These are phyloP conservation scores for Candidula unifasciata DNA, from an alignment of 2,888 invertebrate species.

Conservation along the genomic window DNA sequence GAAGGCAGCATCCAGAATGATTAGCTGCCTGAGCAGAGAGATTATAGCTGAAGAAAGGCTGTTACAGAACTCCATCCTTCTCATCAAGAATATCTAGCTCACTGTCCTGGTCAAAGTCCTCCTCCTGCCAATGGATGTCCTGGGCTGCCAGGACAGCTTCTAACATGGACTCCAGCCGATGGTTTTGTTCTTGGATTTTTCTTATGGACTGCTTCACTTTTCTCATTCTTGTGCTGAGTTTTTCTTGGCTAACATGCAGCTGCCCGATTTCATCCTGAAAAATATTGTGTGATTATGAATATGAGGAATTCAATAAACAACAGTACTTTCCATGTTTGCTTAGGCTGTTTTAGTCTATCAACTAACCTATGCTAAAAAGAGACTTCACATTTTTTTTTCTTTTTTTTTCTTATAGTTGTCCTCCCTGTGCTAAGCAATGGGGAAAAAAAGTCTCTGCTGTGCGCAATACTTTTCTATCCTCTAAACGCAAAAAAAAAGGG, in stretches of 20 bases:
- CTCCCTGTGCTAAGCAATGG: no score
- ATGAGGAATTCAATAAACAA: background rate
- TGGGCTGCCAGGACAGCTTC: constrained; percentile 65
- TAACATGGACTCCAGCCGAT: constrained; percentile 73
- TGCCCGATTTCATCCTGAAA: constrained; percentile 66
- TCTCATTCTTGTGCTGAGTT: constrained; percentile 64
- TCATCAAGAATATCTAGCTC: constrained; percentile 44
- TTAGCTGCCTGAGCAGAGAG: background rate
- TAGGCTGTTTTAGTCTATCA: no score
- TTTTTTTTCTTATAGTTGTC: no score
- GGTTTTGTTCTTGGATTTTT: constrained; percentile 66
- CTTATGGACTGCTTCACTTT: constrained; percentile 69
- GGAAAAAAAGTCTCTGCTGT: no score
- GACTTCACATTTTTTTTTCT: no score
- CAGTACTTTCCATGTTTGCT: no score
- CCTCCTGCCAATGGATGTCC: constrained; percentile 69
- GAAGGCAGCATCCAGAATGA: background rate
- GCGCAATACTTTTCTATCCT: no score
- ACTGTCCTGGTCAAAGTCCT: constrained; percentile 70
- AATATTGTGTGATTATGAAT: no score
- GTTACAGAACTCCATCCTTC: background rate
- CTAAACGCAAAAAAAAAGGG: no score
- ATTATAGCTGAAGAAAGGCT: background rate
- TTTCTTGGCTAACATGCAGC: constrained; percentile 71
- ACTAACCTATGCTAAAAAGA: no score